Base-by-base conservation (phyloP, 2,797 vertebrate species). In the Choloepus didactylus region DNA sequence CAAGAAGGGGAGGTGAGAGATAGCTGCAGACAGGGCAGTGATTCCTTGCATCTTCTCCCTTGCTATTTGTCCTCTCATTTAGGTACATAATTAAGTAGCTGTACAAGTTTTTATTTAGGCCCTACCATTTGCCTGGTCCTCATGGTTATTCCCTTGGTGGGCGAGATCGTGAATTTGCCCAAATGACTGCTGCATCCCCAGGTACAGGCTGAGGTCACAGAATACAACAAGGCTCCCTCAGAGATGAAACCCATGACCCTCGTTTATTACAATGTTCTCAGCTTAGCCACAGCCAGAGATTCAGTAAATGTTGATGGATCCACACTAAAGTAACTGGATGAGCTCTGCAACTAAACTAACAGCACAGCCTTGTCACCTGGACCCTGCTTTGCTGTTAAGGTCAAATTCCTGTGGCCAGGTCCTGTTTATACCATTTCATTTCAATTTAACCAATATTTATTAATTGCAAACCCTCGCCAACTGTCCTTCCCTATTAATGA, bases 401-500 rank as follows among this genome's bases (percentile, higher is more conserved):
- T 11, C 64, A 1, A 15, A 2, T 10, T n/a, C 64, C 69, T 23
- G 7, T 12, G 15, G 49, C 69, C 60, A 8, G 0, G 29, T 6
- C 9, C 3, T 12, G 3, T 27, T 35, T 8, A 4, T 25, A 16
- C 12, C 21, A 23, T 27, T 46, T 80, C 3, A 6, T 23, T 41
- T 25, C 9, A 21, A 2, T 15, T 12, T 27, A 4, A 27, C 51
- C 14, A 60, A n/a, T 0, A 15, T 15, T 3, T 9, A 1, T n/a
- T 14, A 18, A 5, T 41, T 66, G 64, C 29, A 16, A 8, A 4
- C 27, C 46, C 14, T 56, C 15, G 0, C 44, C 1, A 10, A 1
- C 1, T 5, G 18, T 1, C 2, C 3, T 51, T 64, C 29, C 0
- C 3, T 3, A 0, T n/a, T 1, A 4, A 6, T 5, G 4, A 35